Evolutionary conservation across 2,888 invertebrate species (phyloP).

Genomic region (Hedychridium roseum): DNA sequence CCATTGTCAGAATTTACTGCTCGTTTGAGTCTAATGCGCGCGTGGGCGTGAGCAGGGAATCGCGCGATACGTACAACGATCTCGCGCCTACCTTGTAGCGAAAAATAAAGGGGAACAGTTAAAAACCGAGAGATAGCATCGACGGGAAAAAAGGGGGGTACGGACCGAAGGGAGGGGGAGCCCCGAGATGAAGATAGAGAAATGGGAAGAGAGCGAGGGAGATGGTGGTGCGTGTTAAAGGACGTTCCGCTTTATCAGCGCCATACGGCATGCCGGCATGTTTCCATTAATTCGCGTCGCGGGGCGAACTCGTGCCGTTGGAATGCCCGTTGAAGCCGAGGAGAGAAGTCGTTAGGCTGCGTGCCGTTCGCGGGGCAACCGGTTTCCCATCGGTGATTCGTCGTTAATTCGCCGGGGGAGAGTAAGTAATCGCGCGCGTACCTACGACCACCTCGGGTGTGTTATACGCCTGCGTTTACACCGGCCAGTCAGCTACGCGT

Average conservation of each 20-base stretch:
- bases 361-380: slow-evolving; percentile 51
- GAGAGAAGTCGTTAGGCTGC: slow-evolving; percentile 51
- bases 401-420: slow-evolving; percentile 54
- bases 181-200: too few relatives aligned
- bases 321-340: slow-evolving; percentile 50
- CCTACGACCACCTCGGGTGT: slow-evolving; percentile 48
- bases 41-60: too few relatives aligned
- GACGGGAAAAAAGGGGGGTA: too few relatives aligned
- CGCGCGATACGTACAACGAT: too few relatives aligned
- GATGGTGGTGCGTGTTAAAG: slow-evolving; percentile 23
- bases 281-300: slow-evolving; percentile 60
- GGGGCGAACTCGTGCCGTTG: slow-evolving; percentile 49
- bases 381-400: slow-evolving; percentile 56
- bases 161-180: slow-evolving; percentile 12
- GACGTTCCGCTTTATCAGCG: slow-evolving; percentile 56
- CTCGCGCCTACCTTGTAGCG: too few relatives aligned
- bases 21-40: too few relatives aligned
- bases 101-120: too few relatives aligned
- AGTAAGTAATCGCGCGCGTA: slow-evolving; percentile 49
- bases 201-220: slow-evolving; percentile 25
- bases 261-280: slow-evolving; percentile 47
- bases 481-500: too few relatives aligned
- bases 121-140: too few relatives aligned
- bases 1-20: too few relatives aligned
- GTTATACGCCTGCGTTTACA: slow-evolving; percentile 37